A percentile compares a stretch with the other conserved stretches of the same genome.
These are phyloP conservation scores for Holothuria scabra DNA, from an alignment of 53 echinoderm and acorn worm species.

Conservation along the genomic window DNA sequence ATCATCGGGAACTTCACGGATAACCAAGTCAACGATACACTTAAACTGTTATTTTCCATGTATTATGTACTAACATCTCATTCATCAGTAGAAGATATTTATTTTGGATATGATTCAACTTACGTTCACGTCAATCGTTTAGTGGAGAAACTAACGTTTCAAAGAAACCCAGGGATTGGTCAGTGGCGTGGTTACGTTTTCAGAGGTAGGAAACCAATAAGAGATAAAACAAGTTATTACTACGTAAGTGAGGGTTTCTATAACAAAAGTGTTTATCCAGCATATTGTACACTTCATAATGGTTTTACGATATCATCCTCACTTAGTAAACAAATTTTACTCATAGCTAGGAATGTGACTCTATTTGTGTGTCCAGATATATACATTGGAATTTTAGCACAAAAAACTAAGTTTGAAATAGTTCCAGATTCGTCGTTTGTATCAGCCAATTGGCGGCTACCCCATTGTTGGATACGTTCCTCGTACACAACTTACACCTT, in stretches of 20 bases:
- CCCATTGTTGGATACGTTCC: no score
- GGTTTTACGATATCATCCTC: conserved; percentile 14
- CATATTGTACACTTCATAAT: background rate
- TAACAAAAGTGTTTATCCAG: background rate
- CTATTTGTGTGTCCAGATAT: background rate
- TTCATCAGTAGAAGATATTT: no score
- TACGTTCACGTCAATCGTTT: conserved; percentile 10
- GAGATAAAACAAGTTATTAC: background rate
- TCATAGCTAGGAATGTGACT: conserved; percentile 4
- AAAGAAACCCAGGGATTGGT: background rate
- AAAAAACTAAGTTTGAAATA: background rate
- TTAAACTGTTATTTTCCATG: conserved; percentile 14
- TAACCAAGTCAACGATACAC: background rate
- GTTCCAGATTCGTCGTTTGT: background rate
- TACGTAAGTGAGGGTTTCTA: background rate
- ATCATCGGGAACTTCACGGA: no score
- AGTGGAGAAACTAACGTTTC: background rate
- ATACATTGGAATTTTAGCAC: background rate
- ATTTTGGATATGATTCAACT: conserved; percentile 23
- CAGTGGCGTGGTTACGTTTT: background rate
- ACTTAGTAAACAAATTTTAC: background rate
- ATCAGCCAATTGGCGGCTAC: no score
- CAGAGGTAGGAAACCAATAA: background rate
- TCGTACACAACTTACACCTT: no score
- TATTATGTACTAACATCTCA: background rate